These are phyloP conservation scores for Hypothenemus hampei DNA, from an alignment of 1,140 invertebrate genomes.

Conservation along the genomic window DNA sequence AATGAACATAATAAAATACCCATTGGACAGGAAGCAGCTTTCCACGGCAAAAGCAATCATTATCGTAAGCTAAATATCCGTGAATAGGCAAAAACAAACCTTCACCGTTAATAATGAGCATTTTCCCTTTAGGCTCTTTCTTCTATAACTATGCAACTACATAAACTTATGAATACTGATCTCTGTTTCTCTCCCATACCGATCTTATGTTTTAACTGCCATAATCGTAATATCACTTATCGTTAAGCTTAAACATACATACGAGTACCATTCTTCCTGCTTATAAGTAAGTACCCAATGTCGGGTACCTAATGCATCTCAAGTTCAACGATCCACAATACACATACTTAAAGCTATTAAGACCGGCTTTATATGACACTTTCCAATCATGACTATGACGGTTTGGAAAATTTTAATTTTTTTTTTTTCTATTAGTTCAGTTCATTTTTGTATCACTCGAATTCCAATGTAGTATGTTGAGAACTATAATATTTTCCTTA, in stretches of 20 bases:
- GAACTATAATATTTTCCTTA: no score
- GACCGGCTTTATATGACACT: conserved; percentile 1
- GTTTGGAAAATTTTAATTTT: no score
- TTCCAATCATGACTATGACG: not conserved
- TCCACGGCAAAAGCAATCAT: no score
- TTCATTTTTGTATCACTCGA: no score
- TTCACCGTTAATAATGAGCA: no score
- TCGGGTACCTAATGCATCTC: conserved; percentile 3
- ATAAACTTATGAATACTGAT: not conserved
- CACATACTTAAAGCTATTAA: conserved; percentile 4
- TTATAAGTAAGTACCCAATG: no score
- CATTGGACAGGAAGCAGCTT: no score
- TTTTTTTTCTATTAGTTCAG: no score
- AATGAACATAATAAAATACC: no score
- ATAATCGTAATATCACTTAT: not conserved
- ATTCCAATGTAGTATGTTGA: no score
- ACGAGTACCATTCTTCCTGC: conserved; percentile 1
- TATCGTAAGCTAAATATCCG: not conserved
- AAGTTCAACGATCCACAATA: conserved; percentile 7
- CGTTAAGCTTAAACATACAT: not conserved
- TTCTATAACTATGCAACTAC: not conserved
- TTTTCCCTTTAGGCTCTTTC: not conserved
- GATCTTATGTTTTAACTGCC: no score
- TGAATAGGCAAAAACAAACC: not conserved
- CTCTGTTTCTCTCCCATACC: not conserved